These are phyloP conservation scores for Sciaenops ocellatus DNA, from an alignment of 2,797 vertebrate species.

Conservation along the genomic window DNA sequence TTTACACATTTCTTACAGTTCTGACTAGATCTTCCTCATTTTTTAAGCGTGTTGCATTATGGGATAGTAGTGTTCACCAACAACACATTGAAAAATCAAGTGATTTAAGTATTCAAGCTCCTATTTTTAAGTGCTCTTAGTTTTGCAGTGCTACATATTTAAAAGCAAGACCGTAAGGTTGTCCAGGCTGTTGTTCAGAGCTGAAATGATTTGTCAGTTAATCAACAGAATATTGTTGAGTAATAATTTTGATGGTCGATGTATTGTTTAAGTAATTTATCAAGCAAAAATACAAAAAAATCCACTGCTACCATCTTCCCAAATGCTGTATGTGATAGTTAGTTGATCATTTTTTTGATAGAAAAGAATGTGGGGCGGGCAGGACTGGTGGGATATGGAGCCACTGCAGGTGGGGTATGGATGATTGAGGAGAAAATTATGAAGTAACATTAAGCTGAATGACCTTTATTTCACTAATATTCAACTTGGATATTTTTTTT, in stretches of 20 bases:
- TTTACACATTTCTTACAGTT: too few relatives aligned
- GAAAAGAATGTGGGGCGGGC: neutral
- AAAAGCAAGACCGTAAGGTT: neutral
- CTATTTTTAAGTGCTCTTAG: neutral
- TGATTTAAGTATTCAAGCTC: neutral
- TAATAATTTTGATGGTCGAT: accelerated
- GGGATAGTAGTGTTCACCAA: neutral
- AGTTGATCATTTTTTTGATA: neutral
- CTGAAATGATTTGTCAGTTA: neutral
- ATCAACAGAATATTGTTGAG: neutral
- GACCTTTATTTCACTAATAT: too few relatives aligned
- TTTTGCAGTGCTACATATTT: neutral
- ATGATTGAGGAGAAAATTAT: too few relatives aligned
- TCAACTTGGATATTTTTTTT: too few relatives aligned
- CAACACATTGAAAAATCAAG: neutral
- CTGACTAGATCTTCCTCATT: neutral
- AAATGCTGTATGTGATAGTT: neutral
- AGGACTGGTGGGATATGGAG: too few relatives aligned
- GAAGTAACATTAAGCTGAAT: too few relatives aligned
- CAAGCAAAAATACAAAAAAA: neutral
- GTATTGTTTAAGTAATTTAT: neutral
- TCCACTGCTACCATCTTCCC: accelerated
- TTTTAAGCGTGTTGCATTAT: neutral
- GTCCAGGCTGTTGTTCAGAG: too few relatives aligned
- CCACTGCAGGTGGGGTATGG: too few relatives aligned